A percentile compares a stretch with the other conserved stretches of the same genome.
Evolutionary conservation across 92 coral and sea anemone genomes (phyloP).

Genomic region (Virgularia gustaviana): DNA sequence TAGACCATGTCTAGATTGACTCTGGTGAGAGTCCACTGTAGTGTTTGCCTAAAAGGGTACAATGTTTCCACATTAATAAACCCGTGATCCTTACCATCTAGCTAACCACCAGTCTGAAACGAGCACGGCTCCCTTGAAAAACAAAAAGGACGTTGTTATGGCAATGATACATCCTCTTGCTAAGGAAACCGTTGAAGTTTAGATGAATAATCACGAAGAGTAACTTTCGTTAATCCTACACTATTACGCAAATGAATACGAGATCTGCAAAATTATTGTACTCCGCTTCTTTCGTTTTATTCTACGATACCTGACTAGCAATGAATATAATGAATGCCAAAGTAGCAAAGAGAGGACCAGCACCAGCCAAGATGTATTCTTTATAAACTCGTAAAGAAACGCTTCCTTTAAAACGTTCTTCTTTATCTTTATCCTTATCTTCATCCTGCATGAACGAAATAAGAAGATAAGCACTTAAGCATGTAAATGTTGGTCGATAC

Average conservation of each 20-base stretch:
- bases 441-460: background rate
- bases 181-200: too few species aligned
- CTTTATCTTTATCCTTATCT: constrained; percentile 6
- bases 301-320: constrained; percentile 27
- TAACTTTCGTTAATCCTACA: too few species aligned
- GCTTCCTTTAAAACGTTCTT: constrained; percentile 61
- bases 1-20: too few species aligned
- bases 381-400: constrained; percentile 67
- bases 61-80: too few species aligned
- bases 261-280: too few species aligned
- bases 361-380: constrained; percentile 71
- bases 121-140: constrained; percentile 20
- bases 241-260: too few species aligned
- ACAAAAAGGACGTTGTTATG: background rate
- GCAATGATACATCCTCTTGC: too few species aligned
- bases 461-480: background rate
- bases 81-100: constrained; percentile 8
- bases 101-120: constrained; percentile 40
- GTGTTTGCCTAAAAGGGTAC: too few species aligned
- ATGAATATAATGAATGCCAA: constrained; percentile 18
- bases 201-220: too few species aligned
- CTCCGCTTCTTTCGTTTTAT: too few species aligned
- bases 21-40: too few species aligned
- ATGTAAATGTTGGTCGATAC: background rate
- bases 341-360: constrained; percentile 30